Evolutionary conservation across 1,140 invertebrate species (phyloP).

Genomic region (Agrilus planipennis): DNA sequence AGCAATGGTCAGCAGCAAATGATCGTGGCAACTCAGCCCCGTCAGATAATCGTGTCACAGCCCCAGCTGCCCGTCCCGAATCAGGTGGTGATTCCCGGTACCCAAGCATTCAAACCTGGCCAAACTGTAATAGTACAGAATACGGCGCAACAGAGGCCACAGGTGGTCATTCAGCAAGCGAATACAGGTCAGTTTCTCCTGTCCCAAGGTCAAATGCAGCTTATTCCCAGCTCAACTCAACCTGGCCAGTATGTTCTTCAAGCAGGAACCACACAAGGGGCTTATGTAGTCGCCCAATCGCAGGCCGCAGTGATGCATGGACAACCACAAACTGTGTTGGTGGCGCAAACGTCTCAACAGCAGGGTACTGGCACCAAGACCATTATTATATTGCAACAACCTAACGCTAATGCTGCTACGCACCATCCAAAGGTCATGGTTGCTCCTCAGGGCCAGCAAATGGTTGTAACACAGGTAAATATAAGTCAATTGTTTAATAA

Average conservation of each 20-base stretch:
- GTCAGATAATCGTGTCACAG: conserved; percentile 34
- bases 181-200: conserved; percentile 29
- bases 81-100: conserved; percentile 20
- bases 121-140: conserved; percentile 37
- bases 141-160: conserved; percentile 28
- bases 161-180: conserved; percentile 33
- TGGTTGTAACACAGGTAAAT: conserved; percentile 47
- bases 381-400: conserved; percentile 56
- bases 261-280: conserved; percentile 38
- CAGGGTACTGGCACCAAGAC: conserved; percentile 53
- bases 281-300: conserved; percentile 51
- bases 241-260: conserved; percentile 42
- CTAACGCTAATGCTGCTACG: conserved; percentile 18
- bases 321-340: conserved; percentile 47
- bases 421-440: conserved; percentile 43
- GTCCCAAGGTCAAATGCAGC: conserved; percentile 26
- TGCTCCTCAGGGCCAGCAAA: conserved; percentile 52
- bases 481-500: no score
- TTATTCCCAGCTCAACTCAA: conserved; percentile 27
- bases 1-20: conserved; percentile 18
- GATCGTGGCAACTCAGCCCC: conserved; percentile 26
- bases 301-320: conserved; percentile 47
- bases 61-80: conserved; percentile 17
- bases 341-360: conserved; percentile 48
- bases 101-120: conserved; percentile 15